Conservation (phyloP, 1,140 invertebrate genomes). For the Zaprionus davidi region DNA sequence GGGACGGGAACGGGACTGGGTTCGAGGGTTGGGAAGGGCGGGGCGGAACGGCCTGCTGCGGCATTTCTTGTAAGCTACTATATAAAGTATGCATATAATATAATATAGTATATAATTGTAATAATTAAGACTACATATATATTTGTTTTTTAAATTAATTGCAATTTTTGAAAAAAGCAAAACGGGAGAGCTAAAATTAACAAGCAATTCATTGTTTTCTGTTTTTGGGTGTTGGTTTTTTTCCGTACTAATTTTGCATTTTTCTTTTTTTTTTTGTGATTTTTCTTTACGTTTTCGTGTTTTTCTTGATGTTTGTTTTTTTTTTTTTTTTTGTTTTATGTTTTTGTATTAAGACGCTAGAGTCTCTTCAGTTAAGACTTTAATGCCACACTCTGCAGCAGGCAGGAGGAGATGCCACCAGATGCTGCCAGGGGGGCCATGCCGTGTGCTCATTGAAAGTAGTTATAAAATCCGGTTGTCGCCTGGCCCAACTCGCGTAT, state of each 20-base stretch:
- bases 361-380: constrained; percentile 25
- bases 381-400: constrained; percentile 65
- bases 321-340: constrained; percentile 43
- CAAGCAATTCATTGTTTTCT: constrained; percentile 70
- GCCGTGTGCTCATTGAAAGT: constrained; percentile 75
- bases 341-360: constrained; percentile 48
- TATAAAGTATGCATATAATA: constrained; percentile 60
- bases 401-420: constrained; percentile 20
- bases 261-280: constrained; percentile 48
- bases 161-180: constrained; percentile 71
- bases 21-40: not conserved
- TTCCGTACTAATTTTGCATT: constrained; percentile 45
- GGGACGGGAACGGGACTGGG: too few relatives aligned
- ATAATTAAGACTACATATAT: constrained; percentile 70
- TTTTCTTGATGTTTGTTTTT: constrained; percentile 53
- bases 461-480: constrained; percentile 83
- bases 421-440: constrained; percentile 11
- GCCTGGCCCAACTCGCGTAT: constrained; percentile 83
- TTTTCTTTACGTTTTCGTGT: constrained; percentile 56
- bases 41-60: constrained; percentile 65
- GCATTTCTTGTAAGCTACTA: constrained; percentile 71
- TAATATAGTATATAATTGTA: constrained; percentile 69
- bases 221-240: constrained; percentile 44
- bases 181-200: constrained; percentile 74
- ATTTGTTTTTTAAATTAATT: constrained; percentile 66